phyloP scores from a whole-genome alignment of 2,113 vertebrate species.

The Pygoscelis adeliae region DNA sequence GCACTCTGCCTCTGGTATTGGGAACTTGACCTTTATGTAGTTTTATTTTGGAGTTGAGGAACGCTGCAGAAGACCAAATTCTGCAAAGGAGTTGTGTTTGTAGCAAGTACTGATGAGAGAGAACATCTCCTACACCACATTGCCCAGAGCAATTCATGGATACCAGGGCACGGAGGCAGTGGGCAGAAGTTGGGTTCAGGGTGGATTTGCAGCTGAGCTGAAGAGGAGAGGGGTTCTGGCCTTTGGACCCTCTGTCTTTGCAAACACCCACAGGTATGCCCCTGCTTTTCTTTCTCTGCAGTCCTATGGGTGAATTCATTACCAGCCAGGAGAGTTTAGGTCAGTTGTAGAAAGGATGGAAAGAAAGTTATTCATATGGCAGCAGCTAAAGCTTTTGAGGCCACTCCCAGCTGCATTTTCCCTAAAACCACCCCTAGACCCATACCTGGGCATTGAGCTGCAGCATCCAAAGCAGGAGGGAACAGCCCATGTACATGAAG shows the following conservation, averaged over 20 bases:
- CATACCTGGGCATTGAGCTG: not conserved
- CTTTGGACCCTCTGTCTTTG: not conserved
- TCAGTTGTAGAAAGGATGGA: not conserved
- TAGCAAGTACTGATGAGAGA: not conserved
- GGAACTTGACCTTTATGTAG: not conserved
- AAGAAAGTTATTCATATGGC: not conserved
- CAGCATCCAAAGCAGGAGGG: not conserved
- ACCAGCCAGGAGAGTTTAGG: not conserved
- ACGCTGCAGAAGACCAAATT: not conserved
- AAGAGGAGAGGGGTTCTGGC: not conserved
- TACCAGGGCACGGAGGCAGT: not conserved
- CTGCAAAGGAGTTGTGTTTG: not conserved
- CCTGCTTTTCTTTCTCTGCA: not conserved
- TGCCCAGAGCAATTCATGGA: not conserved
- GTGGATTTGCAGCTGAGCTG: not conserved
- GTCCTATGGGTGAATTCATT: not conserved
- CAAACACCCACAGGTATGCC: not conserved
- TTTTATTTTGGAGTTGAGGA: not conserved
- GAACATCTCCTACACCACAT: not conserved
- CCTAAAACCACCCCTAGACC: not conserved
- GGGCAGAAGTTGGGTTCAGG: not conserved
- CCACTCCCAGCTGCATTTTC: not conserved
- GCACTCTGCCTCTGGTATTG: not conserved
- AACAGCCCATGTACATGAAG: not conserved
- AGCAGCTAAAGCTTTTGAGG: not conserved